These are phyloP conservation scores for Hyposoter dolosus DNA, from an alignment of 2,888 invertebrate genomes.

Conservation along the genomic window DNA sequence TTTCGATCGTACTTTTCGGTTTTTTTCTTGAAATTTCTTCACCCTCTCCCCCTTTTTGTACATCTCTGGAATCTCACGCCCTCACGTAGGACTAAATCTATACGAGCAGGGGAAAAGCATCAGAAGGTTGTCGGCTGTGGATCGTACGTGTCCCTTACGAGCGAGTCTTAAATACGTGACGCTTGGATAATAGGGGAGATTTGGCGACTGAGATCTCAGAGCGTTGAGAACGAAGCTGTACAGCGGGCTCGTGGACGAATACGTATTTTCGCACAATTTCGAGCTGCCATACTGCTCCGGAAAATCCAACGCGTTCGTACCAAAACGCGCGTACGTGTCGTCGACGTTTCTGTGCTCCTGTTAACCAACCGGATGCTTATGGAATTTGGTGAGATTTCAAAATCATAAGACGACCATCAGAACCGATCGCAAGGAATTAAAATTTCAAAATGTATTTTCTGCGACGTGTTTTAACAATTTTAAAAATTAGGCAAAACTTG, in stretches of 20 bases:
- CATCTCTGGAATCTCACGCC: conserved; percentile 53
- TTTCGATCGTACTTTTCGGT: not conserved
- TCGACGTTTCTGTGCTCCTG: conserved; percentile 39
- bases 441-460: not conserved
- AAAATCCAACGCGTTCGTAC: conserved; percentile 43
- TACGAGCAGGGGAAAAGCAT: conserved; percentile 38
- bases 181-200: conserved; percentile 77
- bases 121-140: conserved; percentile 18
- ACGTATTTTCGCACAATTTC: conserved; percentile 24
- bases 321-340: conserved; percentile 40
- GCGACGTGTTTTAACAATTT: not conserved
- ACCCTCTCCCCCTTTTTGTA: not conserved
- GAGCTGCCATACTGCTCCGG: conserved; percentile 8
- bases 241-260: not conserved
- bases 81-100: conserved; percentile 23
- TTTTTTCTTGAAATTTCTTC: not conserved
- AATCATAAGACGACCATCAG: not conserved
- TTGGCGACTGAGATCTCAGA: conserved; percentile 74
- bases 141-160: conserved; percentile 79
- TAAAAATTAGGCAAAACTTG: no score
- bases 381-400: conserved; percentile 13
- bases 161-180: conserved; percentile 83
- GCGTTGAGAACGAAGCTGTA: conserved; percentile 72
- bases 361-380: not conserved
- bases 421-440: not conserved